A percentile compares a stretch with the other conserved stretches of the same genome.
These are phyloP conservation scores for Hypotaenidia philippensis DNA, from an alignment of 2,797 vertebrate genomes.

Conservation along the genomic window DNA sequence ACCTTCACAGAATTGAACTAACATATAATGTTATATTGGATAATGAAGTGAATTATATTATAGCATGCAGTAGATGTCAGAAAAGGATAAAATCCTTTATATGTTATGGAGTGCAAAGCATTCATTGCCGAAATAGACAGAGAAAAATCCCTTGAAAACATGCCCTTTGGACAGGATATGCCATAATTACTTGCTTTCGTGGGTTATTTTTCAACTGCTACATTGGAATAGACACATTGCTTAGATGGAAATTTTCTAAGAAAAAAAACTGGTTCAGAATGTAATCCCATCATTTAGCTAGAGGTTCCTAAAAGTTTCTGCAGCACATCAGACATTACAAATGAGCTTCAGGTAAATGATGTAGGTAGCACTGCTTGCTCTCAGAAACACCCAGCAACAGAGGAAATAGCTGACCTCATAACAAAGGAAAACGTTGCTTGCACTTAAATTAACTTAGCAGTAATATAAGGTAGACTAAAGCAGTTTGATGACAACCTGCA, in stretches of 20 bases:
- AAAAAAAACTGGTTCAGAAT: neutral
- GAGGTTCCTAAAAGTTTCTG: neutral
- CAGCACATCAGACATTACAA: neutral
- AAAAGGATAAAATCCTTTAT: neutral
- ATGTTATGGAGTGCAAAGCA: neutral
- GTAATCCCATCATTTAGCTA: neutral
- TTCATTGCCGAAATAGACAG: neutral
- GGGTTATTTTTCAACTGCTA: neutral
- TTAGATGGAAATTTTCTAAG: neutral
- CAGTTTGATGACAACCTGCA: neutral
- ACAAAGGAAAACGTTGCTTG: neutral
- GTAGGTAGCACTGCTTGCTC: neutral
- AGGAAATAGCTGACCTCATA: neutral
- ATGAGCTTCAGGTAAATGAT: neutral
- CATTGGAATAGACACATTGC: neutral
- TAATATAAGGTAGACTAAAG: neutral
- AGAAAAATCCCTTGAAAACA: neutral
- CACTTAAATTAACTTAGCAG: neutral
- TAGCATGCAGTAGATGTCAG: neutral
- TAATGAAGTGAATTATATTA: neutral
- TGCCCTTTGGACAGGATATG: accelerated
- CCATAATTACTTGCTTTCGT: neutral
- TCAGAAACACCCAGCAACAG: neutral
- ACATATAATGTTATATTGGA: neutral
- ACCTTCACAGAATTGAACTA: neutral